Base-by-base conservation (phyloP, 2,888 invertebrate species). In the Vanessa cardui region DNA sequence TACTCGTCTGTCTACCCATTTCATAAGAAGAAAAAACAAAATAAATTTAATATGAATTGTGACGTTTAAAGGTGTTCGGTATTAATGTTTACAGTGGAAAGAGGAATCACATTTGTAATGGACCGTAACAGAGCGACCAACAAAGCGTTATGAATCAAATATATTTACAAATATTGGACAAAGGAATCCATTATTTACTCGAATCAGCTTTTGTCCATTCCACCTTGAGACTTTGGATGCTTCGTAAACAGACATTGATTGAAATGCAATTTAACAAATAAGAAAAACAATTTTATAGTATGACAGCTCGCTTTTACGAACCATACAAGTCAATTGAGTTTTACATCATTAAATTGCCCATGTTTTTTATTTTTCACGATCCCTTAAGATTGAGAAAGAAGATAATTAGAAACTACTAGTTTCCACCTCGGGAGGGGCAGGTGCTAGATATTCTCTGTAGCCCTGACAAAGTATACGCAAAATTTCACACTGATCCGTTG, bases 141-240 rank as follows among this genome's bases (percentile, higher is more conserved):
- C 64, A 61, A 39, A 62, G 52, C 62, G 31, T 65, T 49, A 54
- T 60, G 46, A 58, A 63, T 59, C 54, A 60, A 54, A 56, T 54
- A 46, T 66, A 64, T 70, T 68, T 64, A 64, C 64, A 70, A 64
- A 63, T 58, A 47, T 31, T 61, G 61, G 45, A 64, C 61, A 47
- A 47, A 62, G 66, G 62, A 63, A 61, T 63, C 58, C 52, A 47
- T 44, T 68, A 56, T 62, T 64, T 64, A 64, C 58, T 44, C 31
- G 33, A 31, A 18, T 58, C 49, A 18, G 45, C 31, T 39, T 56
- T 56, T 39, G 54, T 64, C 33, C 64, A 47, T 61, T 61, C 45
- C 58, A 44, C 59, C 56, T 64, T 46, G 18, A 46, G 33, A 61
- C 47, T 61, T 33, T 46, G 31, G 39, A 63, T 62, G 62, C 52